A percentile compares a stretch with the other conserved stretches of the same genome.
Conservation (phyloP, 2,113 vertebrate genomes). For the Colinus virginianus region DNA sequence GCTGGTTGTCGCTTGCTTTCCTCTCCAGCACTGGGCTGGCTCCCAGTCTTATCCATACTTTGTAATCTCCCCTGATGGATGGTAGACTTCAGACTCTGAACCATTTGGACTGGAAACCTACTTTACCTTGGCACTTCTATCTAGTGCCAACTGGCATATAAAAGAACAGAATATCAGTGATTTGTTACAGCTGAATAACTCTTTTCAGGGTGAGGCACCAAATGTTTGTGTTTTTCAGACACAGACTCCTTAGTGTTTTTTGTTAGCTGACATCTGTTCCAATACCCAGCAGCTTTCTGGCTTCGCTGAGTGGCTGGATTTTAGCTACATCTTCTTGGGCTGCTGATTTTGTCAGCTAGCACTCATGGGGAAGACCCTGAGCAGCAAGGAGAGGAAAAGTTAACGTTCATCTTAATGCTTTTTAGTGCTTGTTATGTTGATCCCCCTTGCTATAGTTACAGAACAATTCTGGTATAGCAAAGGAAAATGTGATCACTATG, state of each 20-base stretch:
- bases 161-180: neutral
- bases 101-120: neutral
- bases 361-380: neutral
- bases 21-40: neutral
- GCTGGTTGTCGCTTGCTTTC: neutral
- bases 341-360: neutral
- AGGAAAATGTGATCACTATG: neutral
- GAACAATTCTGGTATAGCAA: neutral
- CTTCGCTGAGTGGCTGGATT: neutral
- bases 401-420: neutral
- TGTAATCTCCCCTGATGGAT: neutral
- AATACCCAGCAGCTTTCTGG: neutral
- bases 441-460: neutral
- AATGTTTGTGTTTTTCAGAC: neutral
- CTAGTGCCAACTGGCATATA: neutral
- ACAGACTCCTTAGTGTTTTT: neutral
- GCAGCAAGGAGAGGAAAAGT: neutral
- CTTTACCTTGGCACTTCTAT: neutral
- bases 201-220: constrained; percentile 9
- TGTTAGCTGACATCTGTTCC: neutral
- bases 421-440: neutral
- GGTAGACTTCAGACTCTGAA: neutral
- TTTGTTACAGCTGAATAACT: constrained; percentile 26
- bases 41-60: neutral
- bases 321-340: neutral